phyloP scores from a whole-genome alignment of 2,797 vertebrate species.

The Chiloscyllium punctatum region DNA sequence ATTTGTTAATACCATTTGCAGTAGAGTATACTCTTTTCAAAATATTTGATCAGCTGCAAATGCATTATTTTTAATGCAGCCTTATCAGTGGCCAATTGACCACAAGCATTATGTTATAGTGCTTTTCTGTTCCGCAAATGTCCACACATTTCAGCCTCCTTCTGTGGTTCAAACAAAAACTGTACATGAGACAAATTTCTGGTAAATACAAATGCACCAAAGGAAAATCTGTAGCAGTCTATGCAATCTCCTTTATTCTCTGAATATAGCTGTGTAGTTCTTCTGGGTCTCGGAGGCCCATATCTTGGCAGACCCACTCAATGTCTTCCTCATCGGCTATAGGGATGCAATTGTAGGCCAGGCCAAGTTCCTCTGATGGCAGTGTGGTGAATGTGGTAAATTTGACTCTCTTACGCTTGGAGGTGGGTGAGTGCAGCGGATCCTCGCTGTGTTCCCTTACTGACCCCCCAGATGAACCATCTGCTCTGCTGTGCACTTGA shows the following conservation, averaged over 20 bases:
- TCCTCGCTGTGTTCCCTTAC: constrained; percentile 83
- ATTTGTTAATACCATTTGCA: constrained; percentile 18
- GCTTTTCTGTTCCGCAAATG: neutral
- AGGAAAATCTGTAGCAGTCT: constrained; percentile 44
- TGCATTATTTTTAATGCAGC: neutral
- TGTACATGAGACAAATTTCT: constrained; percentile 24
- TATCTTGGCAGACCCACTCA: constrained; percentile 95
- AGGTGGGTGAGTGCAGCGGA: constrained; percentile 83
- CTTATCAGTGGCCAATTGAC: neutral
- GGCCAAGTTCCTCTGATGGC: constrained; percentile 74
- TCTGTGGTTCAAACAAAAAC: constrained; percentile 29
- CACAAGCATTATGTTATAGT: neutral
- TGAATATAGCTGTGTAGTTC: constrained; percentile 92
- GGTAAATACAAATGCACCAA: constrained; percentile 28
- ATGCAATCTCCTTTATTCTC: constrained; percentile 96
- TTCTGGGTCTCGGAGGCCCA: constrained; percentile 85
- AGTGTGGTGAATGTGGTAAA: constrained; percentile 94
- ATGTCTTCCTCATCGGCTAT: constrained; percentile 90
- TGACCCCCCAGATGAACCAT: constrained; percentile 55
- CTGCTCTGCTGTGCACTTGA: constrained; percentile 85
- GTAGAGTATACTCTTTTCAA: constrained; percentile 20
- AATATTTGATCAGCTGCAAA: constrained; percentile 19
- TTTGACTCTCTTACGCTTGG: constrained; percentile 94
- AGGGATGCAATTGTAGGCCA: constrained; percentile 93
- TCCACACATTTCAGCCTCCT: neutral